Evolutionary conservation across 2,888 invertebrate species (phyloP), one percentile per base, ranked within the genome.

Genomic region (Dinocampus coccinellae): DNA sequence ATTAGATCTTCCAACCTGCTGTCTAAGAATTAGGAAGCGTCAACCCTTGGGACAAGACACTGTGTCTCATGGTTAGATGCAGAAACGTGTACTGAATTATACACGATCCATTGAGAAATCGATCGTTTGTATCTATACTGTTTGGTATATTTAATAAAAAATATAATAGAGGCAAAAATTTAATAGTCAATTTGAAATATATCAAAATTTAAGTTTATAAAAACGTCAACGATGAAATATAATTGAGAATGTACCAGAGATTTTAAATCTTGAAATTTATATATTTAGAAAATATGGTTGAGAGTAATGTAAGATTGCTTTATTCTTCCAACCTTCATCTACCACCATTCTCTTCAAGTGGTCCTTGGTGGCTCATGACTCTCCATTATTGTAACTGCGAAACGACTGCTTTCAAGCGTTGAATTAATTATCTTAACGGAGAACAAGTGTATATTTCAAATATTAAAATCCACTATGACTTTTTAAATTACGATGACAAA

Each of bases 11-110:
- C 79, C 78, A 73, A 62, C 13, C 77, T 74, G 76, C 75, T 78
- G 79, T 80, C 80, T 80, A 78, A 79, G 77, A 82, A 82, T 81
- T 82, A 78, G 76, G 77, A 75, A 81, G 73, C 75, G 80, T 79
- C 80, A 75, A 47, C 47, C 47, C 47, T 73, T 67, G 62, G 70
- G 74, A 78, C 66, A 47, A 66, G 66, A 66, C 72, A 74, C 70
- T 70, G 47, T 20, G 69, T 64, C 64, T 70, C 57, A 42, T 33
- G 57, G 55, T 47, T 58, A 16, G 47, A 42, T 29, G 39, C 69
- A 33, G 33, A 57, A 64, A 70, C 70, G 70, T 70, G 70, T 70
- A 64, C 58, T 57, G 64, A 70, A 70, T 70, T 52, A n/a, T n/a
- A 53, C 47, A 47, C 34, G 58, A 24, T 36, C 39, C 42, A 62